Evolutionary conservation across 2,113 vertebrate genomes (phyloP), one percentile per base, ranked within the genome.

Genomic region (Cacatua alba): DNA sequence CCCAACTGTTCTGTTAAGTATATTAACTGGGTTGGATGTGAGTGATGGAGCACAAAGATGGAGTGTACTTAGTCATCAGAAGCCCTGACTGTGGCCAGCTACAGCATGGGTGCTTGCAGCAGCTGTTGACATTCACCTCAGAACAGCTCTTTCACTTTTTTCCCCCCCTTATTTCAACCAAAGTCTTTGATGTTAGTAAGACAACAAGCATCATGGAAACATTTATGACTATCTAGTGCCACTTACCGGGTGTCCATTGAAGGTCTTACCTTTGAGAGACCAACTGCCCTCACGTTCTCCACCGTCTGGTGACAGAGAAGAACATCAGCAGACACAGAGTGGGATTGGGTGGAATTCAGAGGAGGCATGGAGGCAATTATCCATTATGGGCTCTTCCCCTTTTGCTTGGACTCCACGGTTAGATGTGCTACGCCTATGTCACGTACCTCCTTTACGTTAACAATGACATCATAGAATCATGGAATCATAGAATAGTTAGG

Each of bases 371-470:
- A 64, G 37, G 17, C 31, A 75, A 43, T 82, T 55, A 24, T 18
- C 13, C 9, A 1, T 67, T 55, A 26, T 0, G 0, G 29, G 7
- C 33, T 64, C 52, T 81, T 82, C 1, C 0, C 8, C 28, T 57
- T 81, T 81, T 17, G 0, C 43, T 68, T 7, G 0, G 13, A 71
- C 16, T 55, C 12, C 35, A 35, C 2, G 1, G 11, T 80, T 93
- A 78, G 52, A 46, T 64, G 20, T 11, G 6, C 64, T 60, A 26
- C 37, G n/a, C 6, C 1, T 13, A 65, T n/a, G 37, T 53, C 23
- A 59, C 0, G 0, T 21, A 11, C 8, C 21, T 62, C 17, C 63
- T 82, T 62, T 63, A 59, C 18, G 7, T 46, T 79, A 71, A 49
- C 67, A 74, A 41, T 5, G 1, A 3, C 25, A 55, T 28, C 41